Evolutionary conservation across 2,797 vertebrate genomes (phyloP), one percentile per base, ranked within the genome.

Genomic region (Furcifer pardalis): DNA sequence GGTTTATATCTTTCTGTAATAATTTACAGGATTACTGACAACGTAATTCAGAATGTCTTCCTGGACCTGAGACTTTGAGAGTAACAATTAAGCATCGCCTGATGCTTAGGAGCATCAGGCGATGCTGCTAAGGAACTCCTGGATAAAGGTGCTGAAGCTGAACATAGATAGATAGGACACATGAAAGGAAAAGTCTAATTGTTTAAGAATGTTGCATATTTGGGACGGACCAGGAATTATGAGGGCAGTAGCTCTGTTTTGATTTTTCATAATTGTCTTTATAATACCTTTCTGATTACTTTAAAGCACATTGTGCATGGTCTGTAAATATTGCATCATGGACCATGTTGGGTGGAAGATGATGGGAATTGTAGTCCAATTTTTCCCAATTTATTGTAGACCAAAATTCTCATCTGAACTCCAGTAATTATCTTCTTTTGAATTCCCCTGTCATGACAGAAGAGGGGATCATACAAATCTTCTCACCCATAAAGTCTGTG

Each of bases 1-100:
- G 71, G 71, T 60, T 83, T 74, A 73, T 88, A 78, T 91, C 84
- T 91, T 90, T 88, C 79, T 80, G 77, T 44, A 86, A n/a, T n/a
- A 91, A 91, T 93, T 86, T 90, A 90, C 4, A 7, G 63, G 82
- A 91, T 92, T 86, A 79, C 69, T 90, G 86, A 86, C 65, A 92
- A 85, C 35, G 23, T 91, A 89, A 92, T 88, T 90, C 49, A 86
- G 19, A 49, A 71, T 77, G 84, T 63, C 71, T 82, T 88, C 60
- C 7, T 0, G 0, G 35, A 68, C 88, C 81, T 69, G 52, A 56
- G 44, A 79, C 69, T 84, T 59, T 40, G 49, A 85, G 79, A 89
- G 21, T 72, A 83, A 65, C 15, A 68, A 37, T n/a, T n/a, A n/a
- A n/a, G n/a, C n/a, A n/a, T 89, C 81, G 85, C 4, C 13, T 66